Percentiles rank a stretch among this genome's conserved stretches.
These are phyloP conservation scores for Lumbricus terrestris DNA, from an alignment of 2,888 invertebrate species.

Conservation along the genomic window DNA sequence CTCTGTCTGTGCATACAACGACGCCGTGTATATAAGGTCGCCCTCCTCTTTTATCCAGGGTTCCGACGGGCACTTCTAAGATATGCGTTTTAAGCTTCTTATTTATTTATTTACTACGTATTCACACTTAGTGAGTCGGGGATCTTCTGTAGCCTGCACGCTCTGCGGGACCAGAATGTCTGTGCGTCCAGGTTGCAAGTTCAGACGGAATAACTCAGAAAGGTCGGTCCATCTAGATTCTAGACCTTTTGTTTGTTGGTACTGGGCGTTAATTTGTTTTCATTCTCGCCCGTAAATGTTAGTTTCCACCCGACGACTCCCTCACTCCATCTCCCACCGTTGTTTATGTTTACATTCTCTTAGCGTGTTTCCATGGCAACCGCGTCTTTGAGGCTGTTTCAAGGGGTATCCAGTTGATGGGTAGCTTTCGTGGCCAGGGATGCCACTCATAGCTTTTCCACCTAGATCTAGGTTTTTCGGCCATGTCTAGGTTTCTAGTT, in stretches of 20 bases:
- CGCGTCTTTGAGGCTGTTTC: neutral
- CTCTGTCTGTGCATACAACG: no score
- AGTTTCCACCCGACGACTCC: neutral
- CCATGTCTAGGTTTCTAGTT: no score
- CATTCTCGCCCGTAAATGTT: slow-evolving; percentile 3
- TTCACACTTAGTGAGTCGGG: neutral
- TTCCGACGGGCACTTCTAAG: no score
- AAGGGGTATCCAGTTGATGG: slow-evolving; percentile 3
- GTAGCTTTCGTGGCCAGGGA: neutral
- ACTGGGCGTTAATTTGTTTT: slow-evolving; percentile 3
- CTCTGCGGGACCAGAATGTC: neutral
- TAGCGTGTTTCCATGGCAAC: neutral
- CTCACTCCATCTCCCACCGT: neutral
- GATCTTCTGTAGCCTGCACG: neutral
- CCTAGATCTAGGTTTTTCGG: no score
- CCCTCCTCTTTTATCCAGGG: no score
- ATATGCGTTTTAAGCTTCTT: neutral
- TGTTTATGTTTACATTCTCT: neutral
- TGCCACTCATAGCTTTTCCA: no score
- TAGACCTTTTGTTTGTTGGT: neutral
- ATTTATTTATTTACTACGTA: neutral
- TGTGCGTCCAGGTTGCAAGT: neutral
- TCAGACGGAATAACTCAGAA: neutral
- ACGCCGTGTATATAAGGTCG: no score
- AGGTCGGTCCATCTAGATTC: neutral